A percentile compares a stretch with the other conserved stretches of the same genome.
Conservation (phyloP, 2,797 vertebrate genomes). For the Eremophila alpestris region DNA sequence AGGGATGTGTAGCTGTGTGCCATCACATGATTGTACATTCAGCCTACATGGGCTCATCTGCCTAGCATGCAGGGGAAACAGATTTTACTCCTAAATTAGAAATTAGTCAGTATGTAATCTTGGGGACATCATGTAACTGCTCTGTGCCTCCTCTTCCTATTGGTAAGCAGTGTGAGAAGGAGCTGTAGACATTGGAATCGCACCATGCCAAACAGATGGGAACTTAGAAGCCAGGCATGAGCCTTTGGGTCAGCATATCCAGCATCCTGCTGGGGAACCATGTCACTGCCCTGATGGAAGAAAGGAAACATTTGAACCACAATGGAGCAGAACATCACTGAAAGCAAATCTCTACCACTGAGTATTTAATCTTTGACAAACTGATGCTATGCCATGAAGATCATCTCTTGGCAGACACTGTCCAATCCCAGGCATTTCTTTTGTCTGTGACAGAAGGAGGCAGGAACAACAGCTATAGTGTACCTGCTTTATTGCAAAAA, state of each 20-base stretch:
- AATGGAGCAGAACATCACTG: neutral
- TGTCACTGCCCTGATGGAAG: slow-evolving; percentile 21
- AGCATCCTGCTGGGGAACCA: neutral
- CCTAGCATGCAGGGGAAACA: neutral
- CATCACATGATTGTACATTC: neutral
- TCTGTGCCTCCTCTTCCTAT: neutral
- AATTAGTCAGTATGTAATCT: neutral
- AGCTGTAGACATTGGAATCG: fast-evolving
- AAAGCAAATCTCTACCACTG: neutral
- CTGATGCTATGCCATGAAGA: neutral
- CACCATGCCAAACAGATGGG: neutral
- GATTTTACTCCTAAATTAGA: slow-evolving; percentile 5
- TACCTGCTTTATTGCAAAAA: neutral
- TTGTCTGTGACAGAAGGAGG: neutral
- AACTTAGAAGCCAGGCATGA: neutral
- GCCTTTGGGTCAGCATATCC: neutral
- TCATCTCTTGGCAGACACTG: neutral
- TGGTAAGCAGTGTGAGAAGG: neutral
- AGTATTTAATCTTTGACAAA: neutral
- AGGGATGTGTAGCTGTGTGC: neutral
- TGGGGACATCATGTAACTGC: neutral
- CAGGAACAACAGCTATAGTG: neutral
- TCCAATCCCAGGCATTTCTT: neutral
- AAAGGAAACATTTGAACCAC: neutral
- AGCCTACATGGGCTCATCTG: neutral